A percentile compares a stretch with the other conserved stretches of the same genome.
Conservation (phyloP, 2,797 vertebrate genomes). For the Neomorphus geoffroyi region DNA sequence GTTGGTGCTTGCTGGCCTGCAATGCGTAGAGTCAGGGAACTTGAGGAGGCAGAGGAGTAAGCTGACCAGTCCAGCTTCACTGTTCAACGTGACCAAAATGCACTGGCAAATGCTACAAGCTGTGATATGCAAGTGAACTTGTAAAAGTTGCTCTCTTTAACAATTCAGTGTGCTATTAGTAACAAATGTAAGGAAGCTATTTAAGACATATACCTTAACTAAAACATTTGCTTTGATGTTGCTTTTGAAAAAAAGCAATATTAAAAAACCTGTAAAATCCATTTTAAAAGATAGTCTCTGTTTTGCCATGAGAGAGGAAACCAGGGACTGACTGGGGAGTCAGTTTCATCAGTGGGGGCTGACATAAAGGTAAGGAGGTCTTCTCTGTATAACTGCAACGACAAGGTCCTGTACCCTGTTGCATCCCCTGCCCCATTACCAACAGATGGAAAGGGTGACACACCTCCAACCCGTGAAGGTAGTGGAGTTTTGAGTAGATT, state of each 20-base stretch:
- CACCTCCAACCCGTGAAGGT: neutral
- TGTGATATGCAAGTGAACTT: neutral
- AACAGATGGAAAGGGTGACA: neutral
- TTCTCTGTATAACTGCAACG: neutral
- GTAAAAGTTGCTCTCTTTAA: neutral
- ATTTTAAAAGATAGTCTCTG: neutral
- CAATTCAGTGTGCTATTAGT: neutral
- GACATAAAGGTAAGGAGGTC: neutral
- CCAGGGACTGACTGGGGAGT: neutral
- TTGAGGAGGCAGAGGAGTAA: neutral
- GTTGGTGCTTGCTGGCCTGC: neutral
- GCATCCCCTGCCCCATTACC: rapidly evolving
- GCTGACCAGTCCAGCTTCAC: neutral
- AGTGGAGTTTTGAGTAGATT: neutral
- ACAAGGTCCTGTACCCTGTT: neutral
- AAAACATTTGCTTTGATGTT: neutral
- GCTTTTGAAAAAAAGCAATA: neutral
- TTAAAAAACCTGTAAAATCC: neutral
- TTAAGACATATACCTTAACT: neutral
- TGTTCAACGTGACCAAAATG: neutral
- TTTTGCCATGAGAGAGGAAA: neutral
- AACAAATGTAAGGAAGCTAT: neutral
- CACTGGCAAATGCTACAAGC: neutral
- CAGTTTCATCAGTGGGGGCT: neutral
- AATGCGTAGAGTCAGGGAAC: neutral